Conservation (phyloP, 2,113 vertebrate species). For the Rhabdomys dilectus region DNA sequence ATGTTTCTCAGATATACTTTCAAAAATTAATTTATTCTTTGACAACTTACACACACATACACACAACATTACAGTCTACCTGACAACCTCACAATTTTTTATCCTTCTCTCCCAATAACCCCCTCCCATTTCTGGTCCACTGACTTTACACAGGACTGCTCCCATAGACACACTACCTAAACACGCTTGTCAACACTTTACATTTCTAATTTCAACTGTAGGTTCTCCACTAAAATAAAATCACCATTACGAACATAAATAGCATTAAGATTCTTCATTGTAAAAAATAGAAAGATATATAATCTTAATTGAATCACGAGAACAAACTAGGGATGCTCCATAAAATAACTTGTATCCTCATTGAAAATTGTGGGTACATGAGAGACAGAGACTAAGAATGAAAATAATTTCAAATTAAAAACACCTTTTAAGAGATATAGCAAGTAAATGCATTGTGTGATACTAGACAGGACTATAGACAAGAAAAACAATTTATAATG, state of each 20-base stretch:
- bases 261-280: neutral
- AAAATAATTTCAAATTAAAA: neutral
- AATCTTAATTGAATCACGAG: neutral
- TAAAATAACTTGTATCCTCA: neutral
- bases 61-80: neutral
- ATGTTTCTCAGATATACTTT: conserved; percentile 60
- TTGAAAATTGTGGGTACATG: neutral
- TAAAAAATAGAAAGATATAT: neutral
- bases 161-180: conserved; percentile 55
- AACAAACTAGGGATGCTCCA: neutral
- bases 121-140: neutral
- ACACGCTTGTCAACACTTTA: conserved; percentile 51
- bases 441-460: neutral
- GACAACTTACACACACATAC: neutral
- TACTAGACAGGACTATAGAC: neutral
- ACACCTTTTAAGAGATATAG: neutral
- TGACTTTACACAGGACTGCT: neutral
- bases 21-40: neutral
- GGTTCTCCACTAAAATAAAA: neutral
- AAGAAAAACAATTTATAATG: neutral
- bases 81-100: neutral
- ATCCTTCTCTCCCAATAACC: neutral
- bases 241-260: conserved; percentile 12
- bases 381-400: neutral
- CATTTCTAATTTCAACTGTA: conserved; percentile 47